phyloP scores from a whole-genome alignment of 2,888 invertebrate genomes.

The Macrophya alboannulata region DNA sequence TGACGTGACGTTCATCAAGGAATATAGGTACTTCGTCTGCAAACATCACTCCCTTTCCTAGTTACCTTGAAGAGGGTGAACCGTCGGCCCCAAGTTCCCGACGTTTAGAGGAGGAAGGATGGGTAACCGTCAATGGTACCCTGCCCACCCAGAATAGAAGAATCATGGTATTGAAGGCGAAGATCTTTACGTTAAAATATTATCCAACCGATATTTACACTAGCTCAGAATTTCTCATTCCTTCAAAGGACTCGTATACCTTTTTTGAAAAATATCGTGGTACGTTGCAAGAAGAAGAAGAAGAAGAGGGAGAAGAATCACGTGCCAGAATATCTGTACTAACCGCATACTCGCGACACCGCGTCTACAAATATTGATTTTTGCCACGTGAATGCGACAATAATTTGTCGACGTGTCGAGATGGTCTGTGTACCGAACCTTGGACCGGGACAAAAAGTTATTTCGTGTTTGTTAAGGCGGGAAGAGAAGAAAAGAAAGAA shows the following conservation, averaged over 20 bases:
- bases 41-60: slow-evolving; percentile 57
- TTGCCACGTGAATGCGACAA: slow-evolving; percentile 74
- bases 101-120: slow-evolving; percentile 5
- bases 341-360: slow-evolving; percentile 37
- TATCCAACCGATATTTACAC: slow-evolving; percentile 46
- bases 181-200: slow-evolving; percentile 42
- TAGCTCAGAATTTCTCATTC: slow-evolving; percentile 38
- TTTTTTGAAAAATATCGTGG: background rate
- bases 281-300: slow-evolving; percentile 10
- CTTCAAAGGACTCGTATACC: slow-evolving; percentile 26
- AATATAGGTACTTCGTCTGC: slow-evolving; percentile 60
- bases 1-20: slow-evolving; percentile 55
- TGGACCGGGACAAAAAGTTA: slow-evolving; percentile 47
- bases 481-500: slow-evolving; percentile 45
- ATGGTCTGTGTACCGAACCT: slow-evolving; percentile 51
- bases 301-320: slow-evolving; percentile 19
- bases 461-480: slow-evolving; percentile 56
- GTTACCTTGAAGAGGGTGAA: slow-evolving; percentile 47
- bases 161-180: background rate
- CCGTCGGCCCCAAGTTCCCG: background rate
- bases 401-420: slow-evolving; percentile 74
- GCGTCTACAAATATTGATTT: slow-evolving; percentile 76
- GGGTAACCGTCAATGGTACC: slow-evolving; percentile 32
- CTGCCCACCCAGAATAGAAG: slow-evolving; percentile 46
- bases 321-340: slow-evolving; percentile 14